Percentiles rank a stretch among this genome's conserved stretches.
Conservation (phyloP, 2,888 invertebrate species). For the Stictocephala bisonia region DNA sequence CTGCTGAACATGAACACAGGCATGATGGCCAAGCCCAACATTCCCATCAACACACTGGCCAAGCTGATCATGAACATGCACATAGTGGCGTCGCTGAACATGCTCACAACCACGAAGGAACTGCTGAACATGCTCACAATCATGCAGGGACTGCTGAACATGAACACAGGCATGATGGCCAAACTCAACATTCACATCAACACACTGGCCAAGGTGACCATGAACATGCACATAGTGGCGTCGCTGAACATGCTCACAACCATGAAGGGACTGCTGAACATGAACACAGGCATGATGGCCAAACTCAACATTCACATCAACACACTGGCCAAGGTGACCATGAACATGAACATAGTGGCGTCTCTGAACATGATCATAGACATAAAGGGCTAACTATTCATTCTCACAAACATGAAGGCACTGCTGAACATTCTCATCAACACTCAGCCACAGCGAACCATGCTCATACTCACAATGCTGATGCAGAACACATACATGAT, state of each 20-base stretch:
- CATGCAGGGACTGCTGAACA: conserved; percentile 49
- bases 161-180: conserved; percentile 53
- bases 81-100: conserved; percentile 55
- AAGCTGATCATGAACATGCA: conserved; percentile 53
- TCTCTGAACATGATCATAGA: conserved; percentile 45
- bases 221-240: conserved; percentile 48
- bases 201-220: conserved; percentile 53
- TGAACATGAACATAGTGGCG: conserved; percentile 49
- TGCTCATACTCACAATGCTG: conserved; percentile 10
- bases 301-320: conserved; percentile 50
- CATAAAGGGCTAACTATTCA: conserved; percentile 49
- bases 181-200: conserved; percentile 53
- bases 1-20: conserved; percentile 53
- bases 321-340: conserved; percentile 51
- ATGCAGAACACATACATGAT: too few relatives aligned
- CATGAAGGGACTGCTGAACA: conserved; percentile 49
- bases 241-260: conserved; percentile 35
- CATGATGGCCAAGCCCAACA: conserved; percentile 55
- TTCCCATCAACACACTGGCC: conserved; percentile 53
- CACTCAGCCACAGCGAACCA: too few relatives aligned
- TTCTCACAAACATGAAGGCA: conserved; percentile 51
- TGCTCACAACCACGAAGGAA: conserved; percentile 51
- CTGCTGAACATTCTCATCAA: conserved; percentile 51
- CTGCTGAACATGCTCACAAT: conserved; percentile 51
- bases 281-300: conserved; percentile 53